These are phyloP conservation scores for Elaeidobius kamerunicus DNA, from an alignment of 2,888 invertebrate species.

Conservation along the genomic window DNA sequence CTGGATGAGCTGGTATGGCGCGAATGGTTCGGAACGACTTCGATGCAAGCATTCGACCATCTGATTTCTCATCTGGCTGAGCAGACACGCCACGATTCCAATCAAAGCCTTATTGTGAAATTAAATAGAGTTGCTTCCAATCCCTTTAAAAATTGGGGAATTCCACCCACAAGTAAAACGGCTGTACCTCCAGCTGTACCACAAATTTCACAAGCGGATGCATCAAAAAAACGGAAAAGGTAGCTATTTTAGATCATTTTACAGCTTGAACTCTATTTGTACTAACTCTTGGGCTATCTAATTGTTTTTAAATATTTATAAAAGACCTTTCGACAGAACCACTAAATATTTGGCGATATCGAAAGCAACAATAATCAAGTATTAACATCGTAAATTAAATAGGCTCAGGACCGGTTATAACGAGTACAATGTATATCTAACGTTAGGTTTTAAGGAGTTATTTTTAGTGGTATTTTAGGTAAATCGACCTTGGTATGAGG, in stretches of 20 bases:
- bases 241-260: background rate
- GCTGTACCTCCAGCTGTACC: background rate
- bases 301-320: background rate
- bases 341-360: too few relatives aligned
- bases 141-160: conserved; percentile 66
- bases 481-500: too few relatives aligned
- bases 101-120: conserved; percentile 60
- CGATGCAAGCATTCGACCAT: conserved; percentile 76
- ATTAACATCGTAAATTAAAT: too few relatives aligned
- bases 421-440: too few relatives aligned
- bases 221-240: conserved; percentile 30
- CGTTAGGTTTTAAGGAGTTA: too few relatives aligned
- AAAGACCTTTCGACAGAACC: too few relatives aligned
- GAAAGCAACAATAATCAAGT: too few relatives aligned
- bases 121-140: conserved; percentile 66
- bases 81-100: conserved; percentile 68
- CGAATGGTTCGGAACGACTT: conserved; percentile 77
- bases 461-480: too few relatives aligned
- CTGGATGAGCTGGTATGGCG: conserved; percentile 86
- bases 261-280: background rate
- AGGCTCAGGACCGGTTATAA: too few relatives aligned
- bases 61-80: conserved; percentile 76
- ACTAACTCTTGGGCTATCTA: background rate
- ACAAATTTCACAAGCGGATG: background rate
- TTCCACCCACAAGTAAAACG: conserved; percentile 21